Conservation (phyloP, 2,113 vertebrate genomes). For the Gymnarchus niloticus region DNA sequence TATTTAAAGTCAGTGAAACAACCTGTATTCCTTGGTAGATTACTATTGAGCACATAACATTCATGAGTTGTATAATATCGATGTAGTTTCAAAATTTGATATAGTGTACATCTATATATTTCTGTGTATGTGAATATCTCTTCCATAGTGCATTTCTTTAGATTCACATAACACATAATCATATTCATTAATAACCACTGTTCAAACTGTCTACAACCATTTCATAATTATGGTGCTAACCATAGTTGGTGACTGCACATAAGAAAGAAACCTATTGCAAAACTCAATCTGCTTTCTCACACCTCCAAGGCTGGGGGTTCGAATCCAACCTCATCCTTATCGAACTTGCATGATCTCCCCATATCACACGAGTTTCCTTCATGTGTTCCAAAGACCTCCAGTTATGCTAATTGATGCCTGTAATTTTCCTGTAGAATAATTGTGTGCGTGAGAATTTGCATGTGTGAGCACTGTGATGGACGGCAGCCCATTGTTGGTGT, state of each 20-base stretch:
- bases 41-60: not conserved
- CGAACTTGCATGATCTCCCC: not conserved
- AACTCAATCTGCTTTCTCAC: constrained; percentile 69
- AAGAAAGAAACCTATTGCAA: constrained; percentile 70
- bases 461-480: not conserved
- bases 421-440: not conserved
- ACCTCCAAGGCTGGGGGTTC: constrained; percentile 48
- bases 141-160: not conserved
- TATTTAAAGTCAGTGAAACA: not conserved
- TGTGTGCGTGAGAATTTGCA: not conserved
- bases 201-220: constrained; percentile 76
- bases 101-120: not conserved
- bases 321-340: constrained; percentile 37
- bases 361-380: not conserved
- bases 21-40: too few relatives aligned
- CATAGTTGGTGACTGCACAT: constrained; percentile 63
- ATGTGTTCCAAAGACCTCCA: not conserved
- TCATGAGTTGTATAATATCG: not conserved
- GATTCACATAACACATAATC: constrained; percentile 51
- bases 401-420: not conserved
- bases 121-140: not conserved
- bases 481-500: not conserved
- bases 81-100: not conserved
- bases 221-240: constrained; percentile 70
- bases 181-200: constrained; percentile 72